Evolutionary conservation across 1,140 invertebrate genomes (phyloP).

Genomic region (Drosophila takahashii): DNA sequence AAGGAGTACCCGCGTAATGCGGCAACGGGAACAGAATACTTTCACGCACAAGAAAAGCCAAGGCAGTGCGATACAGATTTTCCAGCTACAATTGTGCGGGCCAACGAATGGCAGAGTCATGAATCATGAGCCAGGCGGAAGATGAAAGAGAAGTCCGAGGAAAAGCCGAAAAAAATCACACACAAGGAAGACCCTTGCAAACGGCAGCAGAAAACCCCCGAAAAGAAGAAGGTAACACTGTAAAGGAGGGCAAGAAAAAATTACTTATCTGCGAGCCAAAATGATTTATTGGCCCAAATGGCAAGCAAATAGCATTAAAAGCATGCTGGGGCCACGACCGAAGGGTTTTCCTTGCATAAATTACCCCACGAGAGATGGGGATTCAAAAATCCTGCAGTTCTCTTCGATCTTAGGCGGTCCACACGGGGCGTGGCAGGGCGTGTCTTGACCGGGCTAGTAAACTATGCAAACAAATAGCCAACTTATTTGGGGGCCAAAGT

Average conservation of each 20-base stretch:
- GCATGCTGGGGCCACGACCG: constrained; percentile 62
- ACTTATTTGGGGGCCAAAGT: constrained; percentile 33
- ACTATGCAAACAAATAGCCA: constrained; percentile 63
- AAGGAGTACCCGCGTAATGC: constrained; percentile 38
- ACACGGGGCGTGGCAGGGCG: constrained; percentile 32
- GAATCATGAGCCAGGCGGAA: constrained; percentile 63
- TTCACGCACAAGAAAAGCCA: constrained; percentile 59
- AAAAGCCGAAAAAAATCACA: constrained; percentile 51
- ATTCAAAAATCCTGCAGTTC: constrained; percentile 50
- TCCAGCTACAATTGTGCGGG: constrained; percentile 56
- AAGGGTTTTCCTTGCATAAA: constrained; percentile 75
- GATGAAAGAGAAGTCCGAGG: constrained; percentile 27
- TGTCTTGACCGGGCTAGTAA: constrained; percentile 46
- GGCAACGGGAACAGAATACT: constrained; percentile 42
- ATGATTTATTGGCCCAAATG: constrained; percentile 82
- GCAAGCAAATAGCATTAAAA: constrained; percentile 82
- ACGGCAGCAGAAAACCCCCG: constrained; percentile 46
- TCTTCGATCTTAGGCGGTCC: constrained; percentile 18
- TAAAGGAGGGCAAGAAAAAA: constrained; percentile 54
- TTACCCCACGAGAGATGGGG: constrained; percentile 56
- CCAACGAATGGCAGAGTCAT: constrained; percentile 67
- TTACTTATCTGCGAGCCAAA: constrained; percentile 77
- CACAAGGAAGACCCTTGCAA: constrained; percentile 54
- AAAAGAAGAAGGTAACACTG: constrained; percentile 47
- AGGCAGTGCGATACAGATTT: constrained; percentile 43